These are phyloP conservation scores for Leguminivora glycinivorella DNA, from an alignment of 1,140 invertebrate species.

Conservation along the genomic window DNA sequence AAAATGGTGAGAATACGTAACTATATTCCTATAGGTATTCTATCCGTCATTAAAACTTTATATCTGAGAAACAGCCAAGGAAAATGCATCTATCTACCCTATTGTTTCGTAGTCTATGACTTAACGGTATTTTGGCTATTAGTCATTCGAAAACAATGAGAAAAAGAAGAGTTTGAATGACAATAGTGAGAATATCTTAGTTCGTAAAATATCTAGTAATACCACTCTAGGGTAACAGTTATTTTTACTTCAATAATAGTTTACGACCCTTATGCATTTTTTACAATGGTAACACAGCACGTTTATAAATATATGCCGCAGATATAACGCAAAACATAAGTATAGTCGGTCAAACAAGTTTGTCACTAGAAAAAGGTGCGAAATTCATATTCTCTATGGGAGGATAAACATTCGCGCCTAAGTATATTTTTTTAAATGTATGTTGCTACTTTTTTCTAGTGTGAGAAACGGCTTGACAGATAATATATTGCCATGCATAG, in stretches of 20 bases:
- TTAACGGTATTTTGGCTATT: conserved; percentile 9
- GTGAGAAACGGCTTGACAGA: too few relatives aligned
- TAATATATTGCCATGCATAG: too few relatives aligned
- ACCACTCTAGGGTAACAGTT: neutral
- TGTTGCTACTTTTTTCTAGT: too few relatives aligned
- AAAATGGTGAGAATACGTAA: too few relatives aligned
- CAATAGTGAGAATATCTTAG: neutral
- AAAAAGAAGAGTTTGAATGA: neutral
- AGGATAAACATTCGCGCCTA: too few relatives aligned
- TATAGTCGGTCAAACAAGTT: too few relatives aligned
- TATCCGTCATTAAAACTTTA: neutral
- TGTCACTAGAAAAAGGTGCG: too few relatives aligned
- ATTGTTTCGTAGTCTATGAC: neutral
- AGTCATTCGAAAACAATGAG: neutral
- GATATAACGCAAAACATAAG: neutral
- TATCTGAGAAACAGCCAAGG: neutral
- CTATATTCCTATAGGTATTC: too few relatives aligned
- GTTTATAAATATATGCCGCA: neutral
- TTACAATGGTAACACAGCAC: conserved; percentile 15
- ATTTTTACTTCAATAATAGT: neutral
- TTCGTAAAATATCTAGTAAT: conserved; percentile 6
- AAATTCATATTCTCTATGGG: too few relatives aligned
- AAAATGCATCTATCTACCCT: conserved; percentile 8
- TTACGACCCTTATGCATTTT: conserved; percentile 23
- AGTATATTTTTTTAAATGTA: too few relatives aligned